Evolutionary conservation across 2,888 invertebrate species (phyloP), one percentile per base, ranked within the genome.

Genomic region (Pseudanteris insignis): DNA sequence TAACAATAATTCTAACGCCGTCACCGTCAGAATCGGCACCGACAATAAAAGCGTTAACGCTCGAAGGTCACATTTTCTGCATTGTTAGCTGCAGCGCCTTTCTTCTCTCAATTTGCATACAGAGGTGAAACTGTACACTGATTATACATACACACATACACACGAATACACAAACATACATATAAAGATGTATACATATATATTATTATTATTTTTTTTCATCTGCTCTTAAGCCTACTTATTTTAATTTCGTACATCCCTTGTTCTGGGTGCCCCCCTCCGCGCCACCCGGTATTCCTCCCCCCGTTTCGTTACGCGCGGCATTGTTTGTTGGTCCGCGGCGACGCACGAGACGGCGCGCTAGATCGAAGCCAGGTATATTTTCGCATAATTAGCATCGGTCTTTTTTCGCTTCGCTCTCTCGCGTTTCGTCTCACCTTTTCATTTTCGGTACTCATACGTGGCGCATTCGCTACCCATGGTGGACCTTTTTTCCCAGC

Each of bases 371-470:
- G 55, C 73, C 76, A 75, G 76, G 75, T 75, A 75, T 71, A 70
- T 73, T 71, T 73, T 75, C 69, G 74, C 73, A 75, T 75, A 75
- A 75, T 75, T 75, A 74, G 71, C 70, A 69, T 65, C 66, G 66
- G 67, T 66, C 72, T 74, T 70, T 72, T 67, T 29, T 37, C 59
- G 50, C 32, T 43, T 64, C 51, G 47, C 28, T 41, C 38, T 10
- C 13, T 51, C 40, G 53, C 57, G 66, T 63, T 50, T 43, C 67
- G 57, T 64, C 63, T 65, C 64, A 57, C 67, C 62, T 65, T 65
- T 63, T 63, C 48, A 50, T 43, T 51, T 25, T 38, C 59, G 44
- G 30, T 60, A 21, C 38, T 48, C 40, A 44, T 50, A 34, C n/a
- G n/a, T n/a, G n/a, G n/a, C n/a, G n/a, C n/a, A n/a, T n/a, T n/a